These are phyloP conservation scores for Euborellia annulipes DNA, from an alignment of 1,140 invertebrate species.

Conservation along the genomic window DNA sequence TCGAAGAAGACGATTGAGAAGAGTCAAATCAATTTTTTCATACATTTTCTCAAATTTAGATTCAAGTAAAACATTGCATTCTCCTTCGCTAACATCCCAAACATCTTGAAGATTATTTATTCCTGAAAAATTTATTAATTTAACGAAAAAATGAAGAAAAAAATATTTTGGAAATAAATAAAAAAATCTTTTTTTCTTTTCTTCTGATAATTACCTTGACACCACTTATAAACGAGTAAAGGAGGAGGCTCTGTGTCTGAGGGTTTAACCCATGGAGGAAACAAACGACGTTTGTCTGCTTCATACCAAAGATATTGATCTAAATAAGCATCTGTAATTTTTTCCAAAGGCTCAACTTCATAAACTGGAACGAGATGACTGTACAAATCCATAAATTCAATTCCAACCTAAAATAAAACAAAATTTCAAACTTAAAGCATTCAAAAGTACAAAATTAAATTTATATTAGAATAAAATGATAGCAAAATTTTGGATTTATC, in stretches of 20 bases:
- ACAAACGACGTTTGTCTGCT: conserved; percentile 90
- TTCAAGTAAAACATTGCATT: conserved; percentile 97
- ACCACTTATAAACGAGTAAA: conserved; percentile 97
- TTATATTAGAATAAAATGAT: neutral
- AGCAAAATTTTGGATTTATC: conserved; percentile 1
- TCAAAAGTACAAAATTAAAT: conserved; percentile 1
- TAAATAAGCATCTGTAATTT: conserved; percentile 99
- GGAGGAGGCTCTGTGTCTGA: conserved; percentile 97
- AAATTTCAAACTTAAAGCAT: conserved; percentile 12
- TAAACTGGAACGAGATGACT: conserved; percentile 98
- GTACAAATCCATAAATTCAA: conserved; percentile 99
- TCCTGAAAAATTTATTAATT: conserved; percentile 30
- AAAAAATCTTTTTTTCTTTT: too few species aligned
- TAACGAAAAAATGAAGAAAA: conserved; percentile 3
- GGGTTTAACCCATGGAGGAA: conserved; percentile 98
- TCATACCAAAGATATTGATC: conserved; percentile 99
- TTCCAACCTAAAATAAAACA: conserved; percentile 60
- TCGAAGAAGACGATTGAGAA: conserved; percentile 87
- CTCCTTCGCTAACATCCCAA: conserved; percentile 96
- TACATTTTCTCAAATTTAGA: conserved; percentile 96
- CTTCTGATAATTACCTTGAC: conserved; percentile 57
- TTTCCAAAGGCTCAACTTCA: conserved; percentile 97
- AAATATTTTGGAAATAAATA: neutral
- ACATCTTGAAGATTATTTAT: conserved; percentile 97
- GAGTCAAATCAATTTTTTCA: conserved; percentile 97